Base-by-base conservation (phyloP, 2,888 invertebrate species). In the Trissoscelio sp. region DNA sequence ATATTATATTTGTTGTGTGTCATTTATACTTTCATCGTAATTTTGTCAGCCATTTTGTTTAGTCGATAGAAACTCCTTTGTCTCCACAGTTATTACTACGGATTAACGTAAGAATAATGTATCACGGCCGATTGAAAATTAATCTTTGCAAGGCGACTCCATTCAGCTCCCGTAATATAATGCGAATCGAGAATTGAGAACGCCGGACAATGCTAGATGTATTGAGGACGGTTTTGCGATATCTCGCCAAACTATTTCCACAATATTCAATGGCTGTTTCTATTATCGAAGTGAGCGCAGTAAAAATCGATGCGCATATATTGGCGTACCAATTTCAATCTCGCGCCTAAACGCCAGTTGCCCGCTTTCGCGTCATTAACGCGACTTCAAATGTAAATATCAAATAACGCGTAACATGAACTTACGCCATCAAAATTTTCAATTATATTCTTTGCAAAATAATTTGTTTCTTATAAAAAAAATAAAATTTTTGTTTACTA, bases 221-320 rank as follows among this genome's bases (percentile, higher is more conserved):
- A 78, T 70, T 57, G 48, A 18, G 39, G 42, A 78, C 37, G 69
- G 78, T 70, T 64, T 75, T 22, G 78, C 48, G 78, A 70, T 79
- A 72, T 79, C 78, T 57, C 58, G 58, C 64, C 62, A 79, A 72
- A 72, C 78, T 66, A 72, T 79, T 79, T 79, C 55, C 58, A 79
- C 72, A 44, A 72, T 79, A 72, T 72, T 70, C 78, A 72, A 62
- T 66, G 57, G 66, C 66, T 58, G 78, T 58, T 66, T 72, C 72
- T 48, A 79, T 79, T 79, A 72, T 79, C 66, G 51, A 58, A 66
- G 62, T 66, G 66, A 48, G 24, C 42, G 48, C 18, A 22, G 62
- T n/a, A 70, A 79, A 79, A 79, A 79, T 72, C 78, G 58, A 78
- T 72, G 37, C 51, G 28, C 66, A 57, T 70, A 46, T 42, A 78